These are phyloP conservation scores for Varecia variegata DNA, from an alignment of 2,797 vertebrate genomes.

Conservation along the genomic window DNA sequence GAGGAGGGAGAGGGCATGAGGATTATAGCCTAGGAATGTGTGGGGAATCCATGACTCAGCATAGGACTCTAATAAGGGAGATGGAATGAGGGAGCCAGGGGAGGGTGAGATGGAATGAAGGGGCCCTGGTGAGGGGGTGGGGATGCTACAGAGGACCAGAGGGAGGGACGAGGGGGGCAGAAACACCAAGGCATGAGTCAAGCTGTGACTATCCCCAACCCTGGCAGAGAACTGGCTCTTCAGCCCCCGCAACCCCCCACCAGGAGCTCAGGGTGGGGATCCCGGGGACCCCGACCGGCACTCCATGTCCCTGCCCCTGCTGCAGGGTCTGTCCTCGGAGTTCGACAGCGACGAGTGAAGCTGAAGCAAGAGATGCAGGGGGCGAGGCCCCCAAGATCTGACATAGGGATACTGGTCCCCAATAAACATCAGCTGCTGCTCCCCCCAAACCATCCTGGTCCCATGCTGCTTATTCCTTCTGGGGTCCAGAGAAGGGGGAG, in stretches of 20 bases:
- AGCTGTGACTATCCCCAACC: conserved; percentile 69
- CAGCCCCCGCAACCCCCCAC: conserved; percentile 65
- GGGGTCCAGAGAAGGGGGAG: background rate
- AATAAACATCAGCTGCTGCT: conserved; percentile 78
- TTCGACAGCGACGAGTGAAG: conserved; percentile 79
- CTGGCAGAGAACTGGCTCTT: conserved; percentile 81
- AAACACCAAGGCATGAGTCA: conserved; percentile 65
- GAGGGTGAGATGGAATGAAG: background rate
- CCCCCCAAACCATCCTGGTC: conserved; percentile 55
- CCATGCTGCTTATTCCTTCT: conserved; percentile 52
- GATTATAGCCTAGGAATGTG: background rate
- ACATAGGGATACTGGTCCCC: conserved; percentile 62
- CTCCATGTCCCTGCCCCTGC: conserved; percentile 82
- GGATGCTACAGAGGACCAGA: background rate
- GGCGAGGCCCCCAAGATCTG: conserved; percentile 58
- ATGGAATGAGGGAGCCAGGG: background rate
- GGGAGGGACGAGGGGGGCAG: conserved; percentile 51
- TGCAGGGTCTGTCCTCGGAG: conserved; percentile 74
- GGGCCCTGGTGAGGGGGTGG: background rate
- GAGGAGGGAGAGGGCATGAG: background rate
- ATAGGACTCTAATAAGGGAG: background rate
- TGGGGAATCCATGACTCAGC: background rate
- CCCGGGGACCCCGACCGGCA: conserved; percentile 75
- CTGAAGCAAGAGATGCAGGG: conserved; percentile 47
- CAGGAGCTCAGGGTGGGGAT: conserved; percentile 67